These are phyloP conservation scores for Daubentonia madagascariensis DNA, from an alignment of 2,113 vertebrate genomes.

Conservation along the genomic window DNA sequence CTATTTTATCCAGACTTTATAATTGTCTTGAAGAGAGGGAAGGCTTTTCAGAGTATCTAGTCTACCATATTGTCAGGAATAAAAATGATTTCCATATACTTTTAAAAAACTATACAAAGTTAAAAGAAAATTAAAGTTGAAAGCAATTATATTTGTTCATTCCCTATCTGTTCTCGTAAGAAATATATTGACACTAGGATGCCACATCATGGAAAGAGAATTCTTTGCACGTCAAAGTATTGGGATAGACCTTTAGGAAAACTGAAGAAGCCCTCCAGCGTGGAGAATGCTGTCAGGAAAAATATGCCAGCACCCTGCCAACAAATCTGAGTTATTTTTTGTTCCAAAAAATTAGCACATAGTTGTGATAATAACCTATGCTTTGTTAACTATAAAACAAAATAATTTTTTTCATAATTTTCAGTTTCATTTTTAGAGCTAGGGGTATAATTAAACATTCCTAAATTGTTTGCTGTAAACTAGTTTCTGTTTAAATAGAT, in stretches of 20 bases:
- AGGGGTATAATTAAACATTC: background rate
- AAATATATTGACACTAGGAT: background rate
- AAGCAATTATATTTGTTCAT: background rate
- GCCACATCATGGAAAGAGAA: background rate
- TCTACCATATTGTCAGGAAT: background rate
- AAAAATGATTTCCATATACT: background rate
- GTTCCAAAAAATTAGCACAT: background rate
- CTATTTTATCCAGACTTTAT: background rate
- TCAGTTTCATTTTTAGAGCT: background rate
- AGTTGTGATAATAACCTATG: background rate
- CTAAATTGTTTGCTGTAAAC: background rate
- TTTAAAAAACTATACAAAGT: background rate
- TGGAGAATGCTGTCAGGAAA: background rate
- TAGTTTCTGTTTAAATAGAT: background rate
- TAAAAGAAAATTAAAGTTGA: background rate
- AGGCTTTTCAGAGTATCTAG: background rate
- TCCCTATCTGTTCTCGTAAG: background rate
- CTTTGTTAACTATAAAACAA: background rate
- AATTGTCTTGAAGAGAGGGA: background rate
- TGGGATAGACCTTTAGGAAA: background rate
- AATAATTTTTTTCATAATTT: background rate
- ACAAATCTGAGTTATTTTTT: background rate
- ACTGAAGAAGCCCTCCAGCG: background rate
- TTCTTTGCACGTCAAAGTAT: background rate
- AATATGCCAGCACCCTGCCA: background rate